Evolutionary conservation across 2,888 invertebrate genomes (phyloP).

Genomic region (Conomelus anceps): DNA sequence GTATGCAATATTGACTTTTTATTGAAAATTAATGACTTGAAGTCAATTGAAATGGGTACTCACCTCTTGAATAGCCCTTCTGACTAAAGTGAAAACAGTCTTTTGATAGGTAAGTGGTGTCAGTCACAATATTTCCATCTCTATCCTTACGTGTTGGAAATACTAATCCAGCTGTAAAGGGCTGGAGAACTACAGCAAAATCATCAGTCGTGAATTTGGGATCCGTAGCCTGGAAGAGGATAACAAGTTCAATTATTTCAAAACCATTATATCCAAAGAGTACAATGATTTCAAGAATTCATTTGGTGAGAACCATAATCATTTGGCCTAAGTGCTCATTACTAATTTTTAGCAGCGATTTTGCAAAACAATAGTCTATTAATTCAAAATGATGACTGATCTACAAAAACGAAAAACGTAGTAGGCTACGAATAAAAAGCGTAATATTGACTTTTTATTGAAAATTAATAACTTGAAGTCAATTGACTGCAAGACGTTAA

Average conservation of each 20-base stretch:
- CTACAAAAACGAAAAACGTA: too few species aligned
- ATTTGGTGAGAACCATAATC: too few species aligned
- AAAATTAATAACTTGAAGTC: too few species aligned
- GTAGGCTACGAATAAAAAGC: too few species aligned
- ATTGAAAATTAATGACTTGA: too few species aligned
- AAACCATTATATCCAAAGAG: background rate
- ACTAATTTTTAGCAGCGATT: too few species aligned
- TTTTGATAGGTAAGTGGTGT: constrained; percentile 48
- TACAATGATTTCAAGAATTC: background rate
- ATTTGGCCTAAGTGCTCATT: too few species aligned
- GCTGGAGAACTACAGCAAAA: constrained; percentile 53
- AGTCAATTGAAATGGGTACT: too few species aligned
- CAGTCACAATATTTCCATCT: constrained; percentile 42
- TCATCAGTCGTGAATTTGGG: constrained; percentile 42
- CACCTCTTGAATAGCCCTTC: constrained; percentile 51
- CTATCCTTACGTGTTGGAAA: constrained; percentile 41
- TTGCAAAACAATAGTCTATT: background rate
- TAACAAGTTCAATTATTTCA: background rate
- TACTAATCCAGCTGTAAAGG: constrained; percentile 43
- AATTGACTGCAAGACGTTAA: too few species aligned
- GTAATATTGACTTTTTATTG: too few species aligned
- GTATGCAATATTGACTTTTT: too few species aligned
- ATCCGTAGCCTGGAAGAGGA: constrained; percentile 21
- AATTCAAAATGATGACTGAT: too few species aligned
- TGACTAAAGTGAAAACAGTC: constrained; percentile 62